phyloP scores from a whole-genome alignment of 2,797 vertebrate genomes.

The Alfaro cultratus region DNA sequence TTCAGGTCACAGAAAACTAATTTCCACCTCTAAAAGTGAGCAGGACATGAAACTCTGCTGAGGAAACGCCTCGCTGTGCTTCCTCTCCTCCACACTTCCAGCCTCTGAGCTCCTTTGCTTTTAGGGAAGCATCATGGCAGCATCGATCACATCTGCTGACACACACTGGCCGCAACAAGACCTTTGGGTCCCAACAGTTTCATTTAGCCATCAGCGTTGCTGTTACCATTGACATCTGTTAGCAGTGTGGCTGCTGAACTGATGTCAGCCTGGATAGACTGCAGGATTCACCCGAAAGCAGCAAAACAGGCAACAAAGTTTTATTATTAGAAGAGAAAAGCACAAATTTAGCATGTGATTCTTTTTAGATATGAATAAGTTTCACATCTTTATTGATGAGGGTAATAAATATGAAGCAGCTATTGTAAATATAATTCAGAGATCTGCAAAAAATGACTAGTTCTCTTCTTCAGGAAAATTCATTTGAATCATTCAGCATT shows the following conservation, averaged over 20 bases:
- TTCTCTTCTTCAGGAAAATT: conserved; percentile 47
- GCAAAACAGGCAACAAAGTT: conserved; percentile 5
- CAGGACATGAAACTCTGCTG: not conserved
- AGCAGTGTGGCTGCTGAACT: conserved; percentile 40
- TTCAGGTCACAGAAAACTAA: conserved; percentile 36
- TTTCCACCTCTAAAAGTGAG: conserved; percentile 15
- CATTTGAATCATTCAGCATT: not conserved
- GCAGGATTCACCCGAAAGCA: conserved; percentile 1
- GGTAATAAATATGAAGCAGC: conserved; percentile 38
- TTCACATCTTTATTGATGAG: conserved; percentile 14
- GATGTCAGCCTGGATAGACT: conserved; percentile 35
- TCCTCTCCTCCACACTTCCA: not conserved
- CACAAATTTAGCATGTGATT: conserved; percentile 50
- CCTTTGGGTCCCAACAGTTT: conserved; percentile 10
- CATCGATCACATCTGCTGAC: not conserved
- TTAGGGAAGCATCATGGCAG: not conserved
- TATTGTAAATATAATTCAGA: conserved; percentile 40
- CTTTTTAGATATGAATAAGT: not conserved
- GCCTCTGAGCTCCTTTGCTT: accelerated
- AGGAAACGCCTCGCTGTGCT: not conserved
- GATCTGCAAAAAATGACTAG: conserved; percentile 31
- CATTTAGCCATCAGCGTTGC: conserved; percentile 8
- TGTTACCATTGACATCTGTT: conserved; percentile 27
- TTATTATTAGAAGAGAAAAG: conserved; percentile 42
- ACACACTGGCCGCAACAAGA: not conserved